These are phyloP conservation scores for Muscicapa adusta DNA, from an alignment of 2,113 vertebrate genomes.

Conservation along the genomic window DNA sequence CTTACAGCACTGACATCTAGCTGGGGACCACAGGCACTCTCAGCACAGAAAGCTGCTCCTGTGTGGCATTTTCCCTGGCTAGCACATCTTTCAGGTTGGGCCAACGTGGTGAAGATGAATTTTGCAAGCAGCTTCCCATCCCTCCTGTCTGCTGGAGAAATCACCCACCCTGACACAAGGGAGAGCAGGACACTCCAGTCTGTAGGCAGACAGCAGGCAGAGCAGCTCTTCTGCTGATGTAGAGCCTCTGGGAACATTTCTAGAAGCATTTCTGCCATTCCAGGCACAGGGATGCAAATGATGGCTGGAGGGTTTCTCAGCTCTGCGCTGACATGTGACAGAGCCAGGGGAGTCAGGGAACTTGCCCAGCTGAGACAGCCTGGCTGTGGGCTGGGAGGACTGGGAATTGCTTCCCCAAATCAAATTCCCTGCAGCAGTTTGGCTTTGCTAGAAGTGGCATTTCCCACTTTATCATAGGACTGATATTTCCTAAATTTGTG, in stretches of 20 bases:
- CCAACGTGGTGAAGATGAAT: neutral
- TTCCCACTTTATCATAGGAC: neutral
- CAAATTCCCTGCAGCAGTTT: neutral
- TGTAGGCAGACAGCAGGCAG: fast-evolving
- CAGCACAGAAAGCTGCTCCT: neutral
- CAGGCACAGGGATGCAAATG: neutral
- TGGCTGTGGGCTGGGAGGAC: neutral
- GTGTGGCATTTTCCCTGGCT: neutral
- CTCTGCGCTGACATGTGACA: neutral
- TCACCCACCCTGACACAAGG: neutral
- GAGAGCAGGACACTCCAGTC: neutral
- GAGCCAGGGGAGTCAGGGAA: neutral
- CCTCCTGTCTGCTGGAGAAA: neutral
- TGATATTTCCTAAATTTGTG: neutral
- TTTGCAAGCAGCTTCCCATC: neutral
- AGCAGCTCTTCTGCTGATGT: neutral
- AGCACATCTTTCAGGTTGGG: neutral
- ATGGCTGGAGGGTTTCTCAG: neutral
- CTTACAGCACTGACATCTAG: fast-evolving
- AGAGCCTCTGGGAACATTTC: neutral
- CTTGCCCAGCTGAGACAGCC: neutral
- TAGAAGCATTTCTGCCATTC: neutral
- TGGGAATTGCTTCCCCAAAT: neutral
- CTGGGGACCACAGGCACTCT: neutral
- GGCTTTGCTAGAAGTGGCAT: neutral